Evolutionary conservation across 2,113 vertebrate genomes (phyloP).

Genomic region (Agapornis roseicollis): DNA sequence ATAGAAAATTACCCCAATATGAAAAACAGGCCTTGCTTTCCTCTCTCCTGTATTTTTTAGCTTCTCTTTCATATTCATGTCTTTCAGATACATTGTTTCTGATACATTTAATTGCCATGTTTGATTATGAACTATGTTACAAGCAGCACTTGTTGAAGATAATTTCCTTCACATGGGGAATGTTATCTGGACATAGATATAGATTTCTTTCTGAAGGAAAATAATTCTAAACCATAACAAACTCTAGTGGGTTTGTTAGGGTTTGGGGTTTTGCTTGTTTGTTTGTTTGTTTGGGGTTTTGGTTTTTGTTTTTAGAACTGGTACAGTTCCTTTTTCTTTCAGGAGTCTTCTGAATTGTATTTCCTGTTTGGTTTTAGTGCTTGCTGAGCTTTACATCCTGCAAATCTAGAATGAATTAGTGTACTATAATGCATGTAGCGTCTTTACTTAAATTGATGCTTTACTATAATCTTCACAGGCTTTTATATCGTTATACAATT

Average conservation of each 20-base stretch:
- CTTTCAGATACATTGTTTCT: background rate
- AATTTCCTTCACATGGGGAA: background rate
- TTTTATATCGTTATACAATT: background rate
- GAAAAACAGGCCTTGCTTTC: background rate
- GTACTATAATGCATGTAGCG: background rate
- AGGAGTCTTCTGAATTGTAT: background rate
- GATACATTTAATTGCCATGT: background rate
- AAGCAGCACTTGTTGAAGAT: background rate
- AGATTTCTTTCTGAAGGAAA: background rate
- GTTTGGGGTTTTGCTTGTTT: background rate
- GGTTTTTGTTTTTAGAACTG: background rate
- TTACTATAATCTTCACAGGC: background rate
- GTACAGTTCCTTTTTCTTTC: background rate
- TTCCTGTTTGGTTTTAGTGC: background rate
- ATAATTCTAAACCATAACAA: background rate
- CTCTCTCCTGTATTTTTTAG: background rate
- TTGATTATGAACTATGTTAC: background rate
- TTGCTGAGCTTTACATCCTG: background rate
- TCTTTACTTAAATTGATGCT: background rate
- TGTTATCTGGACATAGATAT: background rate
- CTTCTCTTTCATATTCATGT: background rate
- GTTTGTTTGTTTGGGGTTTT: background rate
- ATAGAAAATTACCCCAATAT: background rate
- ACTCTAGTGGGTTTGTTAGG: rapidly evolving
- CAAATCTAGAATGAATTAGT: background rate